These are phyloP conservation scores for Parauchenoglanis ngamensis DNA, from an alignment of 2,797 vertebrate species.

Conservation along the genomic window DNA sequence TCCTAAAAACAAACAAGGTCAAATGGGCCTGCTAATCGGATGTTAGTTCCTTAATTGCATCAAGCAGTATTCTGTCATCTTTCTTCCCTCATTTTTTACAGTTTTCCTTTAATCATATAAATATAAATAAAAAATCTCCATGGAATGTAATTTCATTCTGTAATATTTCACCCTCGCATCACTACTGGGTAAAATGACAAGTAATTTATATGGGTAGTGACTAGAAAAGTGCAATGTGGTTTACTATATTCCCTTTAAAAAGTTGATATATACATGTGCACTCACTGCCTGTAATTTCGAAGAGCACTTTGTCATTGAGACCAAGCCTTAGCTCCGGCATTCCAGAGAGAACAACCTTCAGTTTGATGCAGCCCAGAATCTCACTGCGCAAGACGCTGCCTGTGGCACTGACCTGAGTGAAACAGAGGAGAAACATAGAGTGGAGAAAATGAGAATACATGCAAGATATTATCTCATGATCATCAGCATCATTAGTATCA, in stretches of 20 bases:
- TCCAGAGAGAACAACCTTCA: slow-evolving; percentile 79
- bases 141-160: not conserved
- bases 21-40: not conserved
- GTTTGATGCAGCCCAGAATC: slow-evolving; percentile 79
- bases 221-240: not conserved
- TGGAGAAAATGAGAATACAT: not conserved
- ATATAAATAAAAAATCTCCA: not conserved
- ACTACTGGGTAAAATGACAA: not conserved
- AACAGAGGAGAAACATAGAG: slow-evolving; percentile 37
- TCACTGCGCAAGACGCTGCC: slow-evolving; percentile 80
- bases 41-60: not conserved
- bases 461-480: not conserved
- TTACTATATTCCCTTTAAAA: not conserved
- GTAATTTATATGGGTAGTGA: not conserved
- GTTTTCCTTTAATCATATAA: not conserved
- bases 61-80: not conserved
- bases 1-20: not conserved
- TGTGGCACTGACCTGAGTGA: slow-evolving; percentile 72
- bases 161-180: not conserved
- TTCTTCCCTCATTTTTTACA: not conserved
- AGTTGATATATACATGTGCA: slow-evolving; percentile 41
- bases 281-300: slow-evolving; percentile 83
- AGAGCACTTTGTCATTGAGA: slow-evolving; percentile 84
- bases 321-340: slow-evolving; percentile 83
- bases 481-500: slow-evolving; percentile 22